Evolutionary conservation across 2,113 vertebrate genomes (phyloP).

Genomic region (Eubucco bourcierii): DNA sequence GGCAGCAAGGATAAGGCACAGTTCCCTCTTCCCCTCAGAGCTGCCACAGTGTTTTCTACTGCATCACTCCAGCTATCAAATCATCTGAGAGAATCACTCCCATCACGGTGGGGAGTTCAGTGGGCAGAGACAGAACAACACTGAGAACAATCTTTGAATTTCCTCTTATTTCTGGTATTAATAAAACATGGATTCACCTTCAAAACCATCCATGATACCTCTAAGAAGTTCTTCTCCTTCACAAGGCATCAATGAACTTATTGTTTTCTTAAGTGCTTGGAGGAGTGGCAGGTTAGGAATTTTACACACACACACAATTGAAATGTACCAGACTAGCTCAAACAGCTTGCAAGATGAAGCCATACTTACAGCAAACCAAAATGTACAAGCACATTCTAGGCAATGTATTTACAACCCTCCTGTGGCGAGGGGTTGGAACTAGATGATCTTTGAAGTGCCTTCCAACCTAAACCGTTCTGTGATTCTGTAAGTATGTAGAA

Average conservation of each 20-base stretch:
- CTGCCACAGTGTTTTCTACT: neutral
- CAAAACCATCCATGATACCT: neutral
- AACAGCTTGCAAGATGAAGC: too few species aligned
- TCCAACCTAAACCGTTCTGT: too few species aligned
- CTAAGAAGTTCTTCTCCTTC: neutral
- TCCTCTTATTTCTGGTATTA: neutral
- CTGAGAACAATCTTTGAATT: neutral
- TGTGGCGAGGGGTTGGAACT: too few species aligned
- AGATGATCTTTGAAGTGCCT: too few species aligned
- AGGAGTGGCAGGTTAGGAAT: neutral
- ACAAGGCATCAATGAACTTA: accelerated
- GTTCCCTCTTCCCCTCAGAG: neutral
- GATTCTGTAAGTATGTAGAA: too few species aligned
- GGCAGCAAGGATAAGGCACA: neutral
- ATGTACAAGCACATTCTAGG: too few species aligned
- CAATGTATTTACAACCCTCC: too few species aligned
- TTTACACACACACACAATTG: too few species aligned
- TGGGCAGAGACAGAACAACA: neutral
- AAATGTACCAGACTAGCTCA: too few species aligned
- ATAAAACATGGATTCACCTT: neutral
- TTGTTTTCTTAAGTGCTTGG: neutral
- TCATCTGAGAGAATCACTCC: neutral
- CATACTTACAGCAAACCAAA: too few species aligned
- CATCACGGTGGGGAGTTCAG: neutral
- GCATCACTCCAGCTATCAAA: neutral